Base-by-base conservation (phyloP, 2,888 invertebrate species). In the Drosophila anceps region DNA sequence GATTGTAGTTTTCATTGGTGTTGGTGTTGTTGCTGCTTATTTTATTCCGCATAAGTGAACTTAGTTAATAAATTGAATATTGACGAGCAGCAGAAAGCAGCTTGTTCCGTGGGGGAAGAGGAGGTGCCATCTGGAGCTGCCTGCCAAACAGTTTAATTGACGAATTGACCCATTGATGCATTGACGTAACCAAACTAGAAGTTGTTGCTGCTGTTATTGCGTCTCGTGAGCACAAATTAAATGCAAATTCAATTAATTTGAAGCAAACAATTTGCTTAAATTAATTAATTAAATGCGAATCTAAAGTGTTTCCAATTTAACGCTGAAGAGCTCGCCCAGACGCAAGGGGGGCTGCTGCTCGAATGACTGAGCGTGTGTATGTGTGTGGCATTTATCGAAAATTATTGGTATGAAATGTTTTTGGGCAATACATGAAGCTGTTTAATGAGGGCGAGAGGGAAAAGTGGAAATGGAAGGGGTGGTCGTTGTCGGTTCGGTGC, bases 191-290 rank as follows among this genome's bases (percentile, higher is more conserved):
- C 65, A 6, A 70, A 37, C 62, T 63, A 48, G 51, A 27, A 48
- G 53, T 29, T 58, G 58, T 27, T 51, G 48, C 29, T 44, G 51
- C 27, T 37, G 13, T 48, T 35, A 7, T 18, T 57, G 51, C 74
- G 79, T 79, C 81, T 81, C 71, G 88, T 80, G 73, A 78, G 82
- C 85, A 84, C 85, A 91, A 90, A 90, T 91, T 90, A 90, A 91
- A 91, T 89, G 90, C 84, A 91, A 88, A 91, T 91, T 90, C 91
- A 91, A 91, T 91, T 91, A 91, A 91, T 91, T 90, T 90, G 89
- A 81, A 91, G 91, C 89, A 91, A 91, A 91, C 91, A 90, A 90
- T 91, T 91, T 91, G 91, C 91, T 90, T 91, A 89, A 90, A 91
- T 91, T 91, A 91, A 91, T 91, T 91, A 91, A 91, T 91, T 90